Percentiles rank a stretch among this genome's conserved stretches.
phyloP scores from a whole-genome alignment of 2,113 vertebrate species.

The Lycaon pictus region DNA sequence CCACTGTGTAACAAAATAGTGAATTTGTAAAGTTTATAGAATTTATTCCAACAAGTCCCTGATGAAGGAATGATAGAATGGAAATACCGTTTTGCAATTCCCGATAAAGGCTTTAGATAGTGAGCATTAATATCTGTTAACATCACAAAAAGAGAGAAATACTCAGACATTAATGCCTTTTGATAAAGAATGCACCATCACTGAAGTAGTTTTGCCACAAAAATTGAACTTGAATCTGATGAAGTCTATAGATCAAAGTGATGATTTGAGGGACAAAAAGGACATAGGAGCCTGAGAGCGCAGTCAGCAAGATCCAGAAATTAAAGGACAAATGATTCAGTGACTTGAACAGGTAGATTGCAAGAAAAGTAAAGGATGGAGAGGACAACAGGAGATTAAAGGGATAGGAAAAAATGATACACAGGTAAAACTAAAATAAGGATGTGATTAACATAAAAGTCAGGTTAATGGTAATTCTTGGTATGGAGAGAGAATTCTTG shows the following conservation, averaged over 20 bases:
- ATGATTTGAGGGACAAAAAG: not conserved
- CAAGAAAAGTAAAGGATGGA: not conserved
- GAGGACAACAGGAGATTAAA: not conserved
- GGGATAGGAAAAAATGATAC: not conserved
- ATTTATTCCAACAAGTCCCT: not conserved
- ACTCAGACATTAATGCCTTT: not conserved
- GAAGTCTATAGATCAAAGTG: not conserved
- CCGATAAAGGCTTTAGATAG: not conserved
- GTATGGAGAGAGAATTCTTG: not conserved
- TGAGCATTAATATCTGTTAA: not conserved
- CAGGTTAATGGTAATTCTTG: not conserved
- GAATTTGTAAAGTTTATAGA: not conserved
- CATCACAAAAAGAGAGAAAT: not conserved
- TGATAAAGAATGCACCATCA: not conserved
- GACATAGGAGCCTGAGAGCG: not conserved
- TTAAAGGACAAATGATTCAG: not conserved
- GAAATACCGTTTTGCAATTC: not conserved
- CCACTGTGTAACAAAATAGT: not conserved
- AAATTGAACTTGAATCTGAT: not conserved
- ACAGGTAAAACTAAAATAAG: conserved; percentile 28
- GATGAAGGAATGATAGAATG: not conserved
- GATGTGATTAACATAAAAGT: not conserved
- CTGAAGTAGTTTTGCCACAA: not conserved
- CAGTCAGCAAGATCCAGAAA: not conserved
- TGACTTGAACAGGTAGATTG: not conserved